These are phyloP conservation scores for Anarrhichthys ocellatus DNA, from an alignment of 2,113 vertebrate species.

Conservation along the genomic window DNA sequence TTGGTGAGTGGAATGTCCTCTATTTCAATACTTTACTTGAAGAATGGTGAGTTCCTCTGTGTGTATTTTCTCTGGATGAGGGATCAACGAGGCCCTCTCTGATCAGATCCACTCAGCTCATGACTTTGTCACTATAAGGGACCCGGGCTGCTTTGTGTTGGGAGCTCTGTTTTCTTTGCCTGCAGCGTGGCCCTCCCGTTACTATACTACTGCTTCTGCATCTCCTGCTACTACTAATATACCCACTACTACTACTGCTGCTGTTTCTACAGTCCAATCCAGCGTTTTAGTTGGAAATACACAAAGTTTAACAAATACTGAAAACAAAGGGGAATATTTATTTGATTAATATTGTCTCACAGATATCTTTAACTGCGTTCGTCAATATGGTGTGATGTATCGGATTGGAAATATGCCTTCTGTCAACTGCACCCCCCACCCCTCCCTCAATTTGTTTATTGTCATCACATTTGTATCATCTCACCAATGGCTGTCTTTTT, in stretches of 20 bases:
- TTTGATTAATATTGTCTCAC: constrained; percentile 79
- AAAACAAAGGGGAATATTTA: constrained; percentile 82
- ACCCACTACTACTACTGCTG: constrained; percentile 84
- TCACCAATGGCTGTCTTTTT: constrained; percentile 47
- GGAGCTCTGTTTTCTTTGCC: constrained; percentile 56
- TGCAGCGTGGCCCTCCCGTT: constrained; percentile 63
- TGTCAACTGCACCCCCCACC: constrained; percentile 44
- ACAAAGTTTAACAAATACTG: constrained; percentile 70
- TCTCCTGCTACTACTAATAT: constrained; percentile 81
- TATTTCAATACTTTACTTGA: constrained; percentile 64
- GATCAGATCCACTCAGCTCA: constrained; percentile 53
- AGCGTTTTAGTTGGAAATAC: constrained; percentile 86
- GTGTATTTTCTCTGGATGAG: constrained; percentile 39
- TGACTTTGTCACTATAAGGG: constrained; percentile 48
- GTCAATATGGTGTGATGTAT: constrained; percentile 66
- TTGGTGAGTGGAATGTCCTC: constrained; percentile 66
- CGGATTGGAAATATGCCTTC: constrained; percentile 67
- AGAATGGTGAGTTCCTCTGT: constrained; percentile 54
- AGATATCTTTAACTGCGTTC: constrained; percentile 65
- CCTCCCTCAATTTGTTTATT: constrained; percentile 31
- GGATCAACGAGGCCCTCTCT: constrained; percentile 29
- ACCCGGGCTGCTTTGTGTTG: constrained; percentile 46
- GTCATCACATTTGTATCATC: constrained; percentile 60
- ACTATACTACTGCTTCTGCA: constrained; percentile 84
- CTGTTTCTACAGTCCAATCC: constrained; percentile 79